phyloP scores from a whole-genome alignment of 2,113 vertebrate species.

The Cynopterus brachyotis region DNA sequence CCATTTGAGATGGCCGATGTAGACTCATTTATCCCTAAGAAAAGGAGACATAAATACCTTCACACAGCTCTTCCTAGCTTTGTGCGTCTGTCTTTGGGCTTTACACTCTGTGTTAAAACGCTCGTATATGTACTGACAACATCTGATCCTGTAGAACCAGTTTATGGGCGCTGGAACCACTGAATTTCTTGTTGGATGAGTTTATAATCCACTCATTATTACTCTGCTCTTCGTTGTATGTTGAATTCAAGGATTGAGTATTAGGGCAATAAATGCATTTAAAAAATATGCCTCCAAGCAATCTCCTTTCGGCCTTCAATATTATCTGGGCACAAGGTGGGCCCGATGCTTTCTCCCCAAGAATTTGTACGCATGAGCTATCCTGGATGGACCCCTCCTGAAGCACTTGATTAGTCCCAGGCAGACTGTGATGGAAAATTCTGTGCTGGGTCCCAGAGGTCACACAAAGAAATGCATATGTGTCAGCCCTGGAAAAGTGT shows the following conservation, averaged over 20 bases:
- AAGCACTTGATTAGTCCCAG: slow-evolving; percentile 52
- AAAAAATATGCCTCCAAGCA: neutral
- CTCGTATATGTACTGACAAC: neutral
- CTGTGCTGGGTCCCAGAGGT: slow-evolving; percentile 63
- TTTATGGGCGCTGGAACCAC: neutral
- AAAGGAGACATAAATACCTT: neutral
- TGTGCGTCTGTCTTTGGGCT: neutral
- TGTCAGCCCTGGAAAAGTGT: slow-evolving; percentile 63
- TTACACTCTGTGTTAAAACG: neutral
- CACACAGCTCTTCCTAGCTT: neutral
- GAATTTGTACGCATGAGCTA: neutral
- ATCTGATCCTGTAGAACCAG: neutral
- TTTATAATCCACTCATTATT: neutral
- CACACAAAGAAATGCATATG: slow-evolving; percentile 76
- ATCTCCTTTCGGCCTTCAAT: neutral
- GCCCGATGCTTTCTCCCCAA: slow-evolving; percentile 4
- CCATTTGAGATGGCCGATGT: neutral
- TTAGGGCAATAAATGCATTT: neutral
- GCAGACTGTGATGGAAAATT: slow-evolving; percentile 71
- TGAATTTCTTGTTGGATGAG: neutral
- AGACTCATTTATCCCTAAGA: neutral
- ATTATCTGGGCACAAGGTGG: slow-evolving; percentile 37
- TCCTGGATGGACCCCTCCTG: slow-evolving; percentile 7
- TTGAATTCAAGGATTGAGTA: neutral
- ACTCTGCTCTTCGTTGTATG: neutral